Evolutionary conservation across 2,113 vertebrate genomes (phyloP), one percentile per base, ranked within the genome.

Genomic region (Takifugu flavidus): DNA sequence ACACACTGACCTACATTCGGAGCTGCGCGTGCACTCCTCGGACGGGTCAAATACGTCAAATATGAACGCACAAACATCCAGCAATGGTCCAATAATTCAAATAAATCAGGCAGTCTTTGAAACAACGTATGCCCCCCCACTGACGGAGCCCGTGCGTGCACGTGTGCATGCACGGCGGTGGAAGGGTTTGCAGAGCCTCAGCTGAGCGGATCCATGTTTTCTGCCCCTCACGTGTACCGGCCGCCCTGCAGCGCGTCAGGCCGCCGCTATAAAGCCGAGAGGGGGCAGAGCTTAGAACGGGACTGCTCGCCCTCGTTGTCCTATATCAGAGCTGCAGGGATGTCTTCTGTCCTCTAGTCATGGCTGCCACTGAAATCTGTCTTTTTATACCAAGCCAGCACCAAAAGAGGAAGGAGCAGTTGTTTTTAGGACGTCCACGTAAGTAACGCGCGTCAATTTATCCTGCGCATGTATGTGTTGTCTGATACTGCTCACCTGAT

Each of bases 1-100:
- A 87, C 87, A 87, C 80, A 87, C 79, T 90, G 82, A 88, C 89
- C 85, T 84, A 87, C 74, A 87, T 88, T 80, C 59, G 7, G 29
- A 39, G 39, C 11, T 14, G 7, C 8, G 42, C 29, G 43, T 54
- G 62, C 54, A 49, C 62, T 27, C 25, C 49, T 26, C 20, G n/a
- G n/a, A 39, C 34, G 4, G 34, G 34, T 39, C 34, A 39, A 39
- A 3, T 45, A 15, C 44, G 44, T 14, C 44, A 45, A 45, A 43
- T 8, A 43, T 25, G 34, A 14, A 54, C 27, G 7, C 11, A 10
- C 34, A 25, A 1, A 4, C 12, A 49, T 25, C 15, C n/a, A 44
- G 34, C 20, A 14, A 4, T 49, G 20, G 5, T 49, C 7, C 6
- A n/a, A n/a, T 49, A n/a, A 15, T 49, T n/a, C 29, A 31, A 31